Evolutionary conservation across 64 coral and sea anemone species (phyloP).

Genomic region (Dendronephthya gigantea): DNA sequence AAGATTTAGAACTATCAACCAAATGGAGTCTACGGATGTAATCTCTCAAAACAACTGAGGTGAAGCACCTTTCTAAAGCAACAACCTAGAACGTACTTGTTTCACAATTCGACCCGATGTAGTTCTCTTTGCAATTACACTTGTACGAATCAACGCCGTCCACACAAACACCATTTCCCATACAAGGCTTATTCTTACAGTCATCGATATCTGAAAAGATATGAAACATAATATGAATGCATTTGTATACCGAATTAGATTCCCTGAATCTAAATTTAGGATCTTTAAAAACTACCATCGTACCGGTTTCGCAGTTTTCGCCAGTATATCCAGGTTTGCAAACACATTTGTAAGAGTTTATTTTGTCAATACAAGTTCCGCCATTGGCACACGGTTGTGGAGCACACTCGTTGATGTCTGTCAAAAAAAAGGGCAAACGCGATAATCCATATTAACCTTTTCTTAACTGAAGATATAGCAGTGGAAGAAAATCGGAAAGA

Average conservation of each 20-base stretch:
- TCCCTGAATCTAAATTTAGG: too few relatives aligned
- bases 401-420: slow-evolving; percentile 66
- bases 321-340: slow-evolving; percentile 29
- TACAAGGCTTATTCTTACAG: background rate
- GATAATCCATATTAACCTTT: background rate
- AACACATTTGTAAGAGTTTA: background rate
- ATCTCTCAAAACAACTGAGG: background rate
- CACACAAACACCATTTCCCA: slow-evolving; percentile 12
- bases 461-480: too few relatives aligned
- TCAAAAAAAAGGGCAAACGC: background rate
- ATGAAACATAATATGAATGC: too few relatives aligned
- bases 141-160: slow-evolving; percentile 7
- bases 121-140: slow-evolving; percentile 4
- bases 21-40: background rate
- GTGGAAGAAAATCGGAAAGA: too few relatives aligned
- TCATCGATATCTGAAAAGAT: background rate
- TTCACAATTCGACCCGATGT: slow-evolving; percentile 13
- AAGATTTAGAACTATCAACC: background rate
- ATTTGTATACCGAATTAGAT: too few relatives aligned
- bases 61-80: background rate
- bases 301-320: slow-evolving; percentile 29
- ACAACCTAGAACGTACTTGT: background rate
- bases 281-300: too few relatives aligned
- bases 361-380: slow-evolving; percentile 31
- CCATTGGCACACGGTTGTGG: slow-evolving; percentile 49